Evolutionary conservation across 1,140 invertebrate genomes (phyloP), one percentile per base, ranked within the genome.

Genomic region (Formica selysi): DNA sequence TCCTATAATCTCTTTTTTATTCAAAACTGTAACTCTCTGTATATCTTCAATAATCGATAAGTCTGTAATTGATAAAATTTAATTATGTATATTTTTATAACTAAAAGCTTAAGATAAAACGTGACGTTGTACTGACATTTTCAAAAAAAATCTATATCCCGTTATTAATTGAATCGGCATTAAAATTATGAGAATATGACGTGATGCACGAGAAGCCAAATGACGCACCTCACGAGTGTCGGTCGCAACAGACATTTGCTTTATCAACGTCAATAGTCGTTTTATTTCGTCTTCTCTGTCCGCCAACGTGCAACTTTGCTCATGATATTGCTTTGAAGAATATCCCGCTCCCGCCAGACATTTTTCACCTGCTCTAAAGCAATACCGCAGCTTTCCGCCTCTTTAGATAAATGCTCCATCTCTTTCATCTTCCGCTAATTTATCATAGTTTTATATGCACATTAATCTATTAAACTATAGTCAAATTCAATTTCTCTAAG

Each of bases 231-330:
- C 54, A n/a, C 57, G 79, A 61, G 68, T 62, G 16, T 86, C 62
- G 51, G 86, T 68, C 57, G 44, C 41, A 41, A 61, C 48, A 19
- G 86, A 88, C 13, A 48, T 86, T 65, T 87, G 67, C 51, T 87
- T 67, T 29, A 89, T 83, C 54, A 89, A 51, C 67, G 29, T 67
- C 38, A 87, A 36, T 65, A 92, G 65, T 44, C 67, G 85, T 67
- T 89, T 84, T 70, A 92, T 87, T 65, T 92, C 88, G 32, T 91
- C 84, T 64, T 90, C 87, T 74, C 87, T 89, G 67, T 90, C 87
- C 29, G 57, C 71, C 26, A 92, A 36, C 19, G 79, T 61, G 62
- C 84, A 87, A 57, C 59, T 78, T 73, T 89, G 90, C 51, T 90
- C 85, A 64, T 48, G 22, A 73, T 87, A 89, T 71, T 90, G 62